Evolutionary conservation across 2,888 invertebrate genomes (phyloP), one percentile per base, ranked within the genome.

Genomic region (Synanthedon andrenaeformis): DNA sequence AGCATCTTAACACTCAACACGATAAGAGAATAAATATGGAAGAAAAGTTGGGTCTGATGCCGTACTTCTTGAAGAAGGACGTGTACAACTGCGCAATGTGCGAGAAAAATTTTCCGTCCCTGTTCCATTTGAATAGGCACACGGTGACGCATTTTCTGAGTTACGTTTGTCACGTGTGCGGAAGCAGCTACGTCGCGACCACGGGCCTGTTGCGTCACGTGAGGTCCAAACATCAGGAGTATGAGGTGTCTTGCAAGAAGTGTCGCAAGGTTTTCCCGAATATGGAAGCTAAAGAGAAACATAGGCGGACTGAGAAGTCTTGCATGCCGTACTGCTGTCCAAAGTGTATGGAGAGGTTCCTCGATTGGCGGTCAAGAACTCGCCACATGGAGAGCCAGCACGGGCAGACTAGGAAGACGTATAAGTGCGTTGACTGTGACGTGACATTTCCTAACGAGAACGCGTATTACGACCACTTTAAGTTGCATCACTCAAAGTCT

Each of bases 241-340:
- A 85, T 59, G 70, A 82, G 56, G 82, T 79, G 0, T 63, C 69
- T 0, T 86, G 85, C 61, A 78, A 77, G 56, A 71, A 69, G 12
- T 86, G 85, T 54, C 70, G 73, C 1, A 80, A 79, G 53, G 70
- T 74, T 0, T 86, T 86, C 57, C 82, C 86, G 0, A 78, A 70
- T 0, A 80, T 82, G 74, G 82, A 85, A 41, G 84, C 82, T 0
- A 85, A 83, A 54, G 79, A 82, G 55, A 72, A 71, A 6, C 86
- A 86, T 55, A 66, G 79, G 0, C 61, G 80, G 0, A 74, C 74
- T 0, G 79, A 81, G 51, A 84, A 83, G 51, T 74, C 77, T 0
- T 85, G 85, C 58, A 76, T 84, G 80, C 78, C 83, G 0, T 85
- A 86, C 59, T 74, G 77, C 19, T 86, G 85, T 58, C 72, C 73